phyloP scores from a whole-genome alignment of 2,113 vertebrate species.

The Nothoprocta pentlandii region DNA sequence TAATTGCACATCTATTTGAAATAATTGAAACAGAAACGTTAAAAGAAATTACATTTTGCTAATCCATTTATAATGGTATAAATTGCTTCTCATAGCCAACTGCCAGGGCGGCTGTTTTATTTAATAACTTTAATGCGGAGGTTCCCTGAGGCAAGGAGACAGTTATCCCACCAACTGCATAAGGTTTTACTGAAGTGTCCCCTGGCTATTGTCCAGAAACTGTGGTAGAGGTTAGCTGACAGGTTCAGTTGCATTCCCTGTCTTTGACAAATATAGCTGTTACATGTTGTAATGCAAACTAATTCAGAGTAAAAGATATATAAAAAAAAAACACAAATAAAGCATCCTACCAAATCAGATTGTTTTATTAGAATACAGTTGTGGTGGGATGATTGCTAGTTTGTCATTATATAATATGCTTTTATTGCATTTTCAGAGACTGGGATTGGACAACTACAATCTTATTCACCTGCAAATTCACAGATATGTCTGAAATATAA shows the following conservation, averaged over 20 bases:
- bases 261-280: not conserved
- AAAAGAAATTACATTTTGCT: slow-evolving; percentile 66
- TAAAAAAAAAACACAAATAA: not conserved
- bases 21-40: slow-evolving; percentile 77
- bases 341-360: not conserved
- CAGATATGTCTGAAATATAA: not conserved
- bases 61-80: slow-evolving; percentile 76
- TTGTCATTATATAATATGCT: not conserved
- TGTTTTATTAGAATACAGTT: not conserved
- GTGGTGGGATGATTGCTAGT: not conserved
- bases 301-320: not conserved
- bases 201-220: slow-evolving; percentile 64
- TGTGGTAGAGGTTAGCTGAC: slow-evolving; percentile 7
- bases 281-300: not conserved
- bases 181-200: slow-evolving; percentile 42
- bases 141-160: slow-evolving; percentile 69
- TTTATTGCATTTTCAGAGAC: not conserved
- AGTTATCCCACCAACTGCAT: slow-evolving; percentile 73
- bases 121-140: slow-evolving; percentile 74
- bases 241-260: slow-evolving; percentile 8
- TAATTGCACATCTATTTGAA: slow-evolving; percentile 67
- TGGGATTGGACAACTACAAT: not conserved
- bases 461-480: not conserved
- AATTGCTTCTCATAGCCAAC: slow-evolving; percentile 72
- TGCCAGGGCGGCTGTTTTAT: slow-evolving; percentile 68